Conservation (phyloP, 2,797 vertebrate species). For the Hemibagrus guttatus region DNA sequence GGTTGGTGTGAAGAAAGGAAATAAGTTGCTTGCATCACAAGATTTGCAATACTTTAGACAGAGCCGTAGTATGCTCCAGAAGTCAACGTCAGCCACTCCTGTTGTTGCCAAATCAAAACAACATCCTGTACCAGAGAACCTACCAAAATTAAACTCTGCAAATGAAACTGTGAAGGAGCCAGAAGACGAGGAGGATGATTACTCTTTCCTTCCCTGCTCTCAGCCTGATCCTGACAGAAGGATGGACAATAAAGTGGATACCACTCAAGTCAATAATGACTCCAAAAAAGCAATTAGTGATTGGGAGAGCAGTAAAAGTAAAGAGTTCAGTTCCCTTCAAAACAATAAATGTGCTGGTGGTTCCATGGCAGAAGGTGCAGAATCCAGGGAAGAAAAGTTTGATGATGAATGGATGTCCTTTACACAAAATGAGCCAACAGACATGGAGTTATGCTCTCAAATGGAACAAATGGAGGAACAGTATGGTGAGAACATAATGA, state of each 20-base stretch:
- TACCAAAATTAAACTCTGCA: not conserved
- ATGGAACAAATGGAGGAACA: constrained; percentile 53
- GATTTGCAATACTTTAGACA: constrained; percentile 72
- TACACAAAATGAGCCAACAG: constrained; percentile 77
- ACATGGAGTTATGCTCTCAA: constrained; percentile 82
- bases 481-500: constrained; percentile 10
- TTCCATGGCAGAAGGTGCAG: not conserved
- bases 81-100: not conserved
- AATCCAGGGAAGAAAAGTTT: constrained; percentile 9
- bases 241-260: not conserved
- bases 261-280: not conserved
- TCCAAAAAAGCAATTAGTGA: not conserved
- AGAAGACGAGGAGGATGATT: constrained; percentile 15
- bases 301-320: not conserved
- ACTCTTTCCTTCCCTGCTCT: constrained; percentile 13
- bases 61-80: constrained; percentile 48
- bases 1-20: constrained; percentile 62
- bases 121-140: not conserved
- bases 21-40: constrained; percentile 72
- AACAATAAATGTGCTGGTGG: not conserved
- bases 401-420: constrained; percentile 70
- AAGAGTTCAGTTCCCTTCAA: not conserved
- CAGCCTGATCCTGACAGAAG: constrained; percentile 39
- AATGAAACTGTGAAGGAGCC: not conserved
- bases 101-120: constrained; percentile 9